Evolutionary conservation across 35 echinoderm and acorn worm genomes (phyloP).

Genomic region (Stichopus chloronotus): DNA sequence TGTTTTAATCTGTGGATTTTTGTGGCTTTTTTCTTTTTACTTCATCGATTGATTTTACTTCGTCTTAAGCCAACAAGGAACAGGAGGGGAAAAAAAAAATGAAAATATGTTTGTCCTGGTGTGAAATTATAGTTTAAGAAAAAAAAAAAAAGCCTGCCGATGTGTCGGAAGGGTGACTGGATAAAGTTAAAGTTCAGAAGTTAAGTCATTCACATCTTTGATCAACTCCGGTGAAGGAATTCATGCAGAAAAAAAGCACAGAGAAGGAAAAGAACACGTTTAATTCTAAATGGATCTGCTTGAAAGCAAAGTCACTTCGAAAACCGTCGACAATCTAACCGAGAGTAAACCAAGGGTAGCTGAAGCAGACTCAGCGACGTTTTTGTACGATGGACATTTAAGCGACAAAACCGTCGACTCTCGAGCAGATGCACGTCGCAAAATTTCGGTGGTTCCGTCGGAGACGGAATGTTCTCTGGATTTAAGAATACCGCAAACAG

Average conservation of each 20-base stretch:
- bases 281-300: not conserved
- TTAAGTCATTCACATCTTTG: not conserved
- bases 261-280: no score
- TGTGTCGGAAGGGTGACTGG: not conserved
- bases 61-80: not conserved
- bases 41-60: slow-evolving; percentile 42
- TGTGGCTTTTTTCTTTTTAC: not conserved
- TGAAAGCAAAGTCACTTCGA: not conserved
- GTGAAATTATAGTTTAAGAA: not conserved
- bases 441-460: not conserved
- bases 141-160: not conserved
- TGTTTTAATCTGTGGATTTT: slow-evolving; percentile 49
- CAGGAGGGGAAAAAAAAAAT: not conserved
- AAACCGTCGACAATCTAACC: not conserved
- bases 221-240: not conserved
- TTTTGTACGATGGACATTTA: not conserved
- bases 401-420: not conserved
- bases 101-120: not conserved
- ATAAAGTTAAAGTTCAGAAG: not conserved
- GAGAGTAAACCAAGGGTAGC: not conserved
- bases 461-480: not conserved
- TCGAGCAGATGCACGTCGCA: not conserved
- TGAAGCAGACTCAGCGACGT: not conserved
- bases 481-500: not conserved
- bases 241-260: no score